Conservation (phyloP, 2,888 invertebrate species). For the Eurytoma californica region DNA sequence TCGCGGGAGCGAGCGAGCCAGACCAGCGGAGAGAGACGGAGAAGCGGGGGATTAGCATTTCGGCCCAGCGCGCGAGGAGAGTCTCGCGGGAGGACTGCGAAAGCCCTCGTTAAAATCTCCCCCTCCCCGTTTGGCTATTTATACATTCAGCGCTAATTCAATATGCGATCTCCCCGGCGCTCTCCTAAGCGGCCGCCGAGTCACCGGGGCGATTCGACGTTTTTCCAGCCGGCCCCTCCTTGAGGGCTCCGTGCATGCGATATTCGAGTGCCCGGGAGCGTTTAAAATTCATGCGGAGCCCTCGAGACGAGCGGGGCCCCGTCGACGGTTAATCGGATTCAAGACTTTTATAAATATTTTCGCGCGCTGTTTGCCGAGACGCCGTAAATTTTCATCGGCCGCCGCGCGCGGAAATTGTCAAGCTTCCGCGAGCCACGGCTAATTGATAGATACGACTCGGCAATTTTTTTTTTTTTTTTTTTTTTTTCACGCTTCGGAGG, state of each 20-base stretch:
- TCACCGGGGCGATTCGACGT: constrained; percentile 18
- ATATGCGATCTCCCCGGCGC: constrained; percentile 57
- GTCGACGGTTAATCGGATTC: constrained; percentile 36
- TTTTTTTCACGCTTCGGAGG: background rate
- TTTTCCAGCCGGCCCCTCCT: constrained; percentile 6
- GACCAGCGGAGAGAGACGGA: background rate
- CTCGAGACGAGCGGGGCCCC: background rate
- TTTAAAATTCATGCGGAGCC: constrained; percentile 34
- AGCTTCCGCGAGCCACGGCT: background rate
- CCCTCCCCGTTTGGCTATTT: constrained; percentile 54
- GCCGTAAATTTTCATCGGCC: constrained; percentile 28
- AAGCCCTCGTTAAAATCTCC: constrained; percentile 58
- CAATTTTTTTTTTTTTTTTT: constrained; percentile 28
- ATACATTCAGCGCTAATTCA: constrained; percentile 61
- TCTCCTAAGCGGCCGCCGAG: constrained; percentile 40
- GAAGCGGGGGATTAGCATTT: constrained; percentile 48
- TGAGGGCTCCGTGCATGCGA: background rate
- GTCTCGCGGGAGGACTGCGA: constrained; percentile 19
- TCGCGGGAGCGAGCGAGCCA: constrained; percentile 6
- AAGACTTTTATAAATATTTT: constrained; percentile 46
- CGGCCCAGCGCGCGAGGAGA: background rate
- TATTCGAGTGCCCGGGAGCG: background rate
- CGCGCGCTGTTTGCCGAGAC: background rate
- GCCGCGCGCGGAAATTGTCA: background rate
- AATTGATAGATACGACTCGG: constrained; percentile 43